phyloP scores from a whole-genome alignment of 1,140 invertebrate species.

The Tetraneura akinire region DNA sequence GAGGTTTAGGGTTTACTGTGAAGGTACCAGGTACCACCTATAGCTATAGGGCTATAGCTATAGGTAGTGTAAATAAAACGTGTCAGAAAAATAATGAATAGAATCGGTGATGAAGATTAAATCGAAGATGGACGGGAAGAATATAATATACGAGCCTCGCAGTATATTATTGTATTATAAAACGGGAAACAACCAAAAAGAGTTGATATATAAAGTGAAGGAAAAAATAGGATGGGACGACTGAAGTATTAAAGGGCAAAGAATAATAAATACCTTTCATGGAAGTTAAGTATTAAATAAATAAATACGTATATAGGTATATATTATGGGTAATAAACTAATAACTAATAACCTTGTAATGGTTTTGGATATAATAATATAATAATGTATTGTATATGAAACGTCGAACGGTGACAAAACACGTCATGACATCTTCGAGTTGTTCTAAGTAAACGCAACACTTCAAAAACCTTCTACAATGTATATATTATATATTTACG shows the following conservation, averaged over 20 bases:
- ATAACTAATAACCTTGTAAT: not conserved
- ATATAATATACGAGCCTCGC: not conserved
- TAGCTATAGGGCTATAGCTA: too few species aligned
- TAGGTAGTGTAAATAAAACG: not conserved
- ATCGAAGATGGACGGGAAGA: not conserved
- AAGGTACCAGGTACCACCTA: not conserved
- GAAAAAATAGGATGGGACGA: not conserved
- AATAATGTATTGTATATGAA: too few species aligned
- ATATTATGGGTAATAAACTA: too few species aligned
- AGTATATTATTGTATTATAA: not conserved
- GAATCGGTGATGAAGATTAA: constrained; percentile 1
- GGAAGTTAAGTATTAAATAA: constrained; percentile 10
- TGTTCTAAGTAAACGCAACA: constrained; percentile 15
- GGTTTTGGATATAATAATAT: not conserved
- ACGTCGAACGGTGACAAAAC: too few species aligned
- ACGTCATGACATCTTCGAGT: constrained; percentile 9
- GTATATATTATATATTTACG: not conserved
- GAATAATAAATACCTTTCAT: not conserved
- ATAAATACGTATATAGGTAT: not conserved
- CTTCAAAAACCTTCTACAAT: constrained; percentile 3
- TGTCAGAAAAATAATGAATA: not conserved
- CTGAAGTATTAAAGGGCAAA: not conserved
- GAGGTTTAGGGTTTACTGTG: too few species aligned
- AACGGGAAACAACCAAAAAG: not conserved
- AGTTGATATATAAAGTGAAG: not conserved